These are phyloP conservation scores for Tragelaphus oryx DNA, from an alignment of 2,797 vertebrate species.

Conservation along the genomic window DNA sequence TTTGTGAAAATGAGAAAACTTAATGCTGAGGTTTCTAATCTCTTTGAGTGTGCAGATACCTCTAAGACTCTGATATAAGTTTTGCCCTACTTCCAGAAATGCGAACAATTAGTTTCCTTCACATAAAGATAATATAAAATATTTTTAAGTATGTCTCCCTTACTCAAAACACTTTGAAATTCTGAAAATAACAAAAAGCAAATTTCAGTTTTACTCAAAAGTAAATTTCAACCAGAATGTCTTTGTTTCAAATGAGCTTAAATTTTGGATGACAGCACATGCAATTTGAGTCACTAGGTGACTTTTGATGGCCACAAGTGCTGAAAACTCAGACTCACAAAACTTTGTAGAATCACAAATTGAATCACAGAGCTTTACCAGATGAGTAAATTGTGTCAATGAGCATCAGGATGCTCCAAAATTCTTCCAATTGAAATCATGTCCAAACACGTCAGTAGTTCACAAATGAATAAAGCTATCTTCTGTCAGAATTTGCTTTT, in stretches of 20 bases:
- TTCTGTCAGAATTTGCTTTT: not conserved
- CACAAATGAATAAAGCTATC: not conserved
- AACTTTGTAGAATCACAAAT: not conserved
- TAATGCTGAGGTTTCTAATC: not conserved
- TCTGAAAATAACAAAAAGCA: not conserved
- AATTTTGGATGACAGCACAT: not conserved
- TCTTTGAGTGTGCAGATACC: not conserved
- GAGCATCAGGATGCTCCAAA: not conserved
- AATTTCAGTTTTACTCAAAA: not conserved
- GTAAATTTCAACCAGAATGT: not conserved
- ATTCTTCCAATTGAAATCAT: constrained; percentile 3
- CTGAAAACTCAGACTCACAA: not conserved
- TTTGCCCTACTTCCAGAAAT: not conserved
- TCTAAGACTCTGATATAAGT: not conserved
- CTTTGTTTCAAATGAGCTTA: constrained; percentile 29
- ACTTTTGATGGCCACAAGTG: not conserved
- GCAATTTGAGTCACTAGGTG: not conserved
- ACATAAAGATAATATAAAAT: not conserved
- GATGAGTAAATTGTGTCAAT: not conserved
- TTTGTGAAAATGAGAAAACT: not conserved
- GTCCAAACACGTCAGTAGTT: not conserved
- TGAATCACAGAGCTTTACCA: not conserved
- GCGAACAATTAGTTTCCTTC: not conserved
- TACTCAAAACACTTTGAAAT: not conserved
- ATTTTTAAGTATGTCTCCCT: not conserved